These are phyloP conservation scores for Scyliorhinus canicula DNA, from an alignment of 2,797 vertebrate species.

Conservation along the genomic window DNA sequence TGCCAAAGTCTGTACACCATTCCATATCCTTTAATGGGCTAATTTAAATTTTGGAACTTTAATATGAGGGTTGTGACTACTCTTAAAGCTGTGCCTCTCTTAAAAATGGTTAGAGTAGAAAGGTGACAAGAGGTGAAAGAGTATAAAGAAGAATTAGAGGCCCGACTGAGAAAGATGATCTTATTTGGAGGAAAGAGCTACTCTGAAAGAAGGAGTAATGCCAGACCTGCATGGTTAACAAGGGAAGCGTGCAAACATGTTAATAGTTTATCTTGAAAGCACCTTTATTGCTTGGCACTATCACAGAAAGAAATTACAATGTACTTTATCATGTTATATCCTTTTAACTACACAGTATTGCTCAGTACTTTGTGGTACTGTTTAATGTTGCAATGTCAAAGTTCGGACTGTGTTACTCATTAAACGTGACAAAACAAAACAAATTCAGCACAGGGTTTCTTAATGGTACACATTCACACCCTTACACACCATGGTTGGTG, in stretches of 20 bases:
- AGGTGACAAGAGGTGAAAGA: no score
- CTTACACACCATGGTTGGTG: neutral
- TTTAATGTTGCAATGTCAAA: neutral
- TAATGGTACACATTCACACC: neutral
- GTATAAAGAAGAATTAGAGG: conserved; percentile 14
- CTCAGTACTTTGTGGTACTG: neutral
- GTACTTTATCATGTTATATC: neutral
- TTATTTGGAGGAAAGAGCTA: neutral
- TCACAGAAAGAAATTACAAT: neutral
- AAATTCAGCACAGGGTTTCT: neutral
- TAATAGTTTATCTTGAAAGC: neutral
- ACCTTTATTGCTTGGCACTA: neutral
- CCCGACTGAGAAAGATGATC: neutral
- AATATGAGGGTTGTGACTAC: neutral
- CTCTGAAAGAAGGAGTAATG: neutral
- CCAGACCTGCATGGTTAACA: neutral
- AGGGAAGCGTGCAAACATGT: neutral
- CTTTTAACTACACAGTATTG: neutral
- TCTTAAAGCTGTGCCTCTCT: neutral
- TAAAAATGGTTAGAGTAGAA: neutral
- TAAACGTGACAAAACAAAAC: neutral
- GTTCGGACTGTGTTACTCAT: neutral
- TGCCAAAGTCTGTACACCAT: neutral
- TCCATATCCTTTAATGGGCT: neutral
- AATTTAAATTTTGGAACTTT: neutral